A percentile compares a stretch with the other conserved stretches of the same genome.
These are phyloP conservation scores for Lingula anatina DNA, from an alignment of 2,888 invertebrate species.

Conservation along the genomic window DNA sequence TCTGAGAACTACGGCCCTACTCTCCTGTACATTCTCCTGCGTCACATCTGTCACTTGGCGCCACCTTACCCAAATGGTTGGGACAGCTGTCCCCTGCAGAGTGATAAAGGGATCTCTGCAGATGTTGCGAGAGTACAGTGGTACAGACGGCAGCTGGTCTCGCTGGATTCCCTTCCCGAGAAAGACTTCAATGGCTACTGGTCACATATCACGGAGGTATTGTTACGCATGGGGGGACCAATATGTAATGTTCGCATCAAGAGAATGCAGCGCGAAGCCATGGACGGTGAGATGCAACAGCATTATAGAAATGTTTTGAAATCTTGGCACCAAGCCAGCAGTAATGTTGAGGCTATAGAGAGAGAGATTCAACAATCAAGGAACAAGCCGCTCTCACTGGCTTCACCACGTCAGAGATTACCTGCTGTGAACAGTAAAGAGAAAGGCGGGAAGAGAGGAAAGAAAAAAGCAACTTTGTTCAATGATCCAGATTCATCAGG, in stretches of 20 bases:
- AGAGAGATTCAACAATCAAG: no score
- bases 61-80: conserved; percentile 46
- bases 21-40: conserved; percentile 29
- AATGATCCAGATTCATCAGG: no score
- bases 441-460: no score
- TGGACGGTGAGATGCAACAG: conserved; percentile 19
- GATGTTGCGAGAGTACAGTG: conserved; percentile 35
- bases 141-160: conserved; percentile 18
- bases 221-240: conserved; percentile 28
- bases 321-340: no score
- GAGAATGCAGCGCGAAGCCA: conserved; percentile 25
- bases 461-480: no score
- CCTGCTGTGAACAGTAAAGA: no score
- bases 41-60: conserved; percentile 36
- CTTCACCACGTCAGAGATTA: no score
- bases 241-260: conserved; percentile 24
- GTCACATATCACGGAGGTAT: conserved; percentile 17
- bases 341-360: no score
- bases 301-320: conserved; percentile 20
- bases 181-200: background rate
- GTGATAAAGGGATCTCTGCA: conserved; percentile 35
- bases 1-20: conserved; percentile 32
- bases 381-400: no score
- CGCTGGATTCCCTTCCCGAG: background rate
- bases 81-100: conserved; percentile 25